Evolutionary conservation across 2,888 invertebrate genomes (phyloP), one percentile per base, ranked within the genome.

Genomic region (Pterostichus niger): DNA sequence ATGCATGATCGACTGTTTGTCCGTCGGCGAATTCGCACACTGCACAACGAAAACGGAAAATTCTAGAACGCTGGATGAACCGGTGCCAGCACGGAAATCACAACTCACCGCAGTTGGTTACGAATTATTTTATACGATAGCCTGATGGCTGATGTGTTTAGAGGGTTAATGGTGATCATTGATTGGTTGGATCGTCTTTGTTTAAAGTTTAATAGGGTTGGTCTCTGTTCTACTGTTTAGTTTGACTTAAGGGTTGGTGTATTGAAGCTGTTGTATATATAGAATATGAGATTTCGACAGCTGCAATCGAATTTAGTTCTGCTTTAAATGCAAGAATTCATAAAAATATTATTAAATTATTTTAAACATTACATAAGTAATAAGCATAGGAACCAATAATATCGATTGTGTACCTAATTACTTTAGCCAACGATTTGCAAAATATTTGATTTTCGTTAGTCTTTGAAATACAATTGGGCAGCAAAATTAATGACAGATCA

Each of bases 101-200:
- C 9, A 71, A 64, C 33, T 64, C 64, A 35, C 68, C 44, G 68
- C 68, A 44, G 68, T 3, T 44, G 35, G 40, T 13, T 13, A 40
- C 40, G 61, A 24, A 52, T 11, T 61, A 61, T 35, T 71, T 44
- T 44, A 71, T 71, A 40, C 68, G 35, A 64, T 64, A 33, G 64
- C 64, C 59, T 59, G 59, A 59, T 59, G 59, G n/a, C 6, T 10
- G 24, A 10, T 9, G 24, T 59, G 24, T 56, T 52, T 52, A 52
- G 17, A 40, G 68, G 68, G 68, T 71, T 71, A 40, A 44, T 71
- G 17, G 9, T 40, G 44, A 44, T 71, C 44, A 71, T 64, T 71
- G 68, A 71, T 71, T 71, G 68, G 68, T 71, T 64, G 40, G 68
- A 44, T 71, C 44, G 44, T 3, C 44, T 71, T 71, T 71, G 68